Evolutionary conservation across 2,113 vertebrate genomes (phyloP), one percentile per base, ranked within the genome.

Genomic region (Otocyon megalotis): DNA sequence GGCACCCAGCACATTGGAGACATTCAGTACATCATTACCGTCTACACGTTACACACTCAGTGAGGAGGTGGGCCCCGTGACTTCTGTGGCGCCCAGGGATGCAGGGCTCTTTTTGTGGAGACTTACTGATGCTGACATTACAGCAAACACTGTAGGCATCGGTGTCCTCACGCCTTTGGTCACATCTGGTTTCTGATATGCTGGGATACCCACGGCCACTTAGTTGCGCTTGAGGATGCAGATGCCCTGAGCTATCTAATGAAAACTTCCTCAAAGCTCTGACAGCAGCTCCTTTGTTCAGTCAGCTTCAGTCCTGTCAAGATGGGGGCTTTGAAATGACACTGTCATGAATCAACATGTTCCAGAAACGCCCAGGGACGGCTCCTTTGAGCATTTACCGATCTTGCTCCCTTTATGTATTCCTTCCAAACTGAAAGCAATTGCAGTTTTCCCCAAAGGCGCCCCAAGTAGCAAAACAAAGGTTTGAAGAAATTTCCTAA

Each of bases 321-420:
- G 95, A 84, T 87, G 54, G 92, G 84, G 85, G 76, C 94, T 97
- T 85, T 88, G 92, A 95, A 56, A 53, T 28, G 84, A 94, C 84
- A 86, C 90, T 26, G 58, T 97, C 98, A 16, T 95, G 97, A 97
- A 96, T 77, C 83, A 95, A 97, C 98, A 97, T 69, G 98, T 92
- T 95, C 84, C 54, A 94, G 95, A 58, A 83, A 94, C 60, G 62
- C 96, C 95, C 96, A 53, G 71, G 30, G 94, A 77, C 32, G 15
- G 87, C 60, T 94, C 80, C 90, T 94, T 19, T 92, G 92, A 97
- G 80, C 88, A 3, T 62, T 96, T 74, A 76, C 92, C 16, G 15
- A 3, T 62, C 92, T 94, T 92, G 24, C 37, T 95, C 79, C 48
- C 87, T 95, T 95, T 71, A 85, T 48, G 26, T 84, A 71, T 96